phyloP scores from a whole-genome alignment of 2,888 invertebrate genomes.

The Apotomis betuletana region DNA sequence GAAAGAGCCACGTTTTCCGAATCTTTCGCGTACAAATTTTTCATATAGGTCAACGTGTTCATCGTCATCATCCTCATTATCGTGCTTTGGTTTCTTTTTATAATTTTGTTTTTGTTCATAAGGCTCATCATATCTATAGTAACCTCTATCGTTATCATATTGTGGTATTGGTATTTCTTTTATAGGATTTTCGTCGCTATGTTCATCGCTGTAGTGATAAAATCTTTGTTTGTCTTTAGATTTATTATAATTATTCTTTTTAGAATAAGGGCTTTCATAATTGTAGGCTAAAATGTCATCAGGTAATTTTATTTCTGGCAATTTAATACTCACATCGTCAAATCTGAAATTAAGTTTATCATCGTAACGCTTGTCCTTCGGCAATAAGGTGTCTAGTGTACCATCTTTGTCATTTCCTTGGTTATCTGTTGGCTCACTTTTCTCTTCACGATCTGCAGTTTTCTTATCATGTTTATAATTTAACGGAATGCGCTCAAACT shows the following conservation, averaged over 20 bases:
- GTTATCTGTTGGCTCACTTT: slow-evolving; percentile 43
- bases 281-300: slow-evolving; percentile 73
- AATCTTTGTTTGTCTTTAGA: slow-evolving; percentile 50
- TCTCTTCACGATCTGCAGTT: slow-evolving; percentile 47
- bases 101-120: slow-evolving; percentile 54
- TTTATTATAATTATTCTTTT: slow-evolving; percentile 50
- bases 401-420: slow-evolving; percentile 51
- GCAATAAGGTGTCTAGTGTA: slow-evolving; percentile 58
- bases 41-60: slow-evolving; percentile 73
- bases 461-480: slow-evolving; percentile 69
- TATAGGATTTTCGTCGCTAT: slow-evolving; percentile 47
- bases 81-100: slow-evolving; percentile 51
- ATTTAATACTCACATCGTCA: slow-evolving; percentile 68
- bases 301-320: slow-evolving; percentile 78
- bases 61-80: slow-evolving; percentile 54
- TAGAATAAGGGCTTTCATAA: slow-evolving; percentile 56
- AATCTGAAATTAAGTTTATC: slow-evolving; percentile 74
- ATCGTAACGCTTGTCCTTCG: slow-evolving; percentile 62
- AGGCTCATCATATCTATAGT: slow-evolving; percentile 36
- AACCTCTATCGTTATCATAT: slow-evolving; percentile 47
- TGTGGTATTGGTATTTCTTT: slow-evolving; percentile 20
- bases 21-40: slow-evolving; percentile 76
- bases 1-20: slow-evolving; percentile 70
- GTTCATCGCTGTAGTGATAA: slow-evolving; percentile 57
- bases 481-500: slow-evolving; percentile 77